Evolutionary conservation across 2,797 vertebrate genomes (phyloP).

Genomic region (Carapus acus): DNA sequence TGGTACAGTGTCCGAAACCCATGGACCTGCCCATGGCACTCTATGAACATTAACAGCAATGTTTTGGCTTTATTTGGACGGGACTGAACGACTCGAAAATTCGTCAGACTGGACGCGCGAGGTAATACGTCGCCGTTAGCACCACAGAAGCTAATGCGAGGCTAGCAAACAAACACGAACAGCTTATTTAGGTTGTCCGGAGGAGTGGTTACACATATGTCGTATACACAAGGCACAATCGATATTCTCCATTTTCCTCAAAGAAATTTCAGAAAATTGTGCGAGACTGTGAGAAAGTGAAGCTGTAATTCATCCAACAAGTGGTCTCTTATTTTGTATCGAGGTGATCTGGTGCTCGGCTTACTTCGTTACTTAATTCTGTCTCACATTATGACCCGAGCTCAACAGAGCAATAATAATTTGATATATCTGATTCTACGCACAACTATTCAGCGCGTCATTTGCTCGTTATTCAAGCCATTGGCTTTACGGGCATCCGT

Average conservation of each 20-base stretch:
- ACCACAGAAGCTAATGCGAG: conserved; percentile 43
- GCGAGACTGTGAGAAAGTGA: background rate
- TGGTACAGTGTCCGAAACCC: conserved; percentile 8
- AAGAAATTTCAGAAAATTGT: no score
- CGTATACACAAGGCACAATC: accelerated
- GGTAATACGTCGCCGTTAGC: conserved; percentile 64
- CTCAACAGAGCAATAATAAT: no score
- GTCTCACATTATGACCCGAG: no score
- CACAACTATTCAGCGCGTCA: no score
- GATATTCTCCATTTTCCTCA: background rate
- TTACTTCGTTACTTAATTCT: no score
- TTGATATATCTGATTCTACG: no score
- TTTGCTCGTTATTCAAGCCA: conserved; percentile 19
- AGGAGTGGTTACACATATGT: background rate
- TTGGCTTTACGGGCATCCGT: conserved; percentile 44
- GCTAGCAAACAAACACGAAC: conserved; percentile 33
- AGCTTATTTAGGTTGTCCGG: conserved; percentile 9
- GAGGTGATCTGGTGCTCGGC: conserved; percentile 10
- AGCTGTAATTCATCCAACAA: conserved; percentile 52
- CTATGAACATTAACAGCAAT: conserved; percentile 38
- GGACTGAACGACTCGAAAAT: conserved; percentile 48
- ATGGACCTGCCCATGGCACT: conserved; percentile 13
- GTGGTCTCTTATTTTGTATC: conserved; percentile 46
- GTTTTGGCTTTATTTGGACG: conserved; percentile 47
- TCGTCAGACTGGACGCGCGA: conserved; percentile 50